Conservation (phyloP, 2,113 vertebrate genomes). For the Rousettus leschenaultii region DNA sequence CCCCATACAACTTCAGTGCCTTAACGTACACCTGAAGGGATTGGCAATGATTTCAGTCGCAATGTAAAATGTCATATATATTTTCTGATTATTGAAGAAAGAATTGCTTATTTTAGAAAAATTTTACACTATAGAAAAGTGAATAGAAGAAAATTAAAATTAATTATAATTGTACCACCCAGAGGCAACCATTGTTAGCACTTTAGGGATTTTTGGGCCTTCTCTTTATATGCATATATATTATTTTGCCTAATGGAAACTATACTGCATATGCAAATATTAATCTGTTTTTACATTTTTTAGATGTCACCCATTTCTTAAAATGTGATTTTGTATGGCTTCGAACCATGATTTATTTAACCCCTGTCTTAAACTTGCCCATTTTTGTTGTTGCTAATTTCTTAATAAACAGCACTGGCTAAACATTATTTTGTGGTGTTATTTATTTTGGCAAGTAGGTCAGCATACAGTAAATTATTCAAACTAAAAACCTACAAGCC, state of each 20-base stretch:
- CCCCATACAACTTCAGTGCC: not conserved
- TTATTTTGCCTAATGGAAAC: not conserved
- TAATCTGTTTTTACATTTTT: not conserved
- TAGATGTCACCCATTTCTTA: not conserved
- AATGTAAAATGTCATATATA: not conserved
- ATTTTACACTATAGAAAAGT: not conserved
- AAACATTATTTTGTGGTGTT: not conserved
- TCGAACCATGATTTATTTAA: not conserved
- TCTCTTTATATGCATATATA: no score
- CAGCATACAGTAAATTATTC: not conserved
- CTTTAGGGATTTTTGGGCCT: not conserved
- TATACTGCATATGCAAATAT: not conserved
- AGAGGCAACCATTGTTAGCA: not conserved
- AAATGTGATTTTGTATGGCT: not conserved
- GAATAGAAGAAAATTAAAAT: not conserved
- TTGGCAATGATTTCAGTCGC: not conserved
- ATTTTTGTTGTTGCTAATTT: not conserved
- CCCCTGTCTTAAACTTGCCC: not conserved
- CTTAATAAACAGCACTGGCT: not conserved
- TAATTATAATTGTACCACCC: not conserved
- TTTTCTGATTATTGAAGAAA: not conserved
- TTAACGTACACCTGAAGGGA: not conserved
- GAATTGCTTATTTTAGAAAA: not conserved
- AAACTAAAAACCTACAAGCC: not conserved
- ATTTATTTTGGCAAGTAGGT: not conserved